phyloP scores from a whole-genome alignment of 2,797 vertebrate species.

The Xiphophorus birchmanni region DNA sequence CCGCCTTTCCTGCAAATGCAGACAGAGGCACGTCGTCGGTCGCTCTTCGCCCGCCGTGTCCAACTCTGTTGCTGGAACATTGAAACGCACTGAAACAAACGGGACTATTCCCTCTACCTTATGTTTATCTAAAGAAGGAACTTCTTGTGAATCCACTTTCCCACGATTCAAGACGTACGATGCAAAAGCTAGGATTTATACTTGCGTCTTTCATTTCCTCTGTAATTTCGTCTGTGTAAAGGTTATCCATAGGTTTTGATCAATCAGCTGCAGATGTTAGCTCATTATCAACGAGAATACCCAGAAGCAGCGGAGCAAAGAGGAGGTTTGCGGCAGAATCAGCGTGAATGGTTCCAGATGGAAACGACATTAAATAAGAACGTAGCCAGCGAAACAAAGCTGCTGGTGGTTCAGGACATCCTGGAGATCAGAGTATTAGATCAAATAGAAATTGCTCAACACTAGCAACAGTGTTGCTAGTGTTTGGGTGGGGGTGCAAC shows the following conservation, averaged over 20 bases:
- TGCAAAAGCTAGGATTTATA: not conserved
- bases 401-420: not conserved
- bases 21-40: constrained; percentile 30
- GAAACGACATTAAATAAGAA: not conserved
- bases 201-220: not conserved
- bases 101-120: not conserved
- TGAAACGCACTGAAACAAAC: not conserved
- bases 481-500: not conserved
- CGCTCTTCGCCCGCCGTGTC: constrained; percentile 10
- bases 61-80: constrained; percentile 9
- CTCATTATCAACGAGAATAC: not conserved
- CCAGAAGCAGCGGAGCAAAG: not conserved
- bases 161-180: not conserved
- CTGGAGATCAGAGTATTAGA: not conserved
- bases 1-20: constrained; percentile 36
- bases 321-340: not conserved
- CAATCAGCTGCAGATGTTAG: not conserved
- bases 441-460: not conserved
- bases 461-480: too few species aligned
- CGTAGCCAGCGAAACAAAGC: not conserved
- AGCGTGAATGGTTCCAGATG: not conserved
- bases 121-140: not conserved
- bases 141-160: not conserved
- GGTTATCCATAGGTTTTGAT: not conserved
- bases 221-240: not conserved